Evolutionary conservation across 1,140 invertebrate species (phyloP).

Genomic region (Chironomus striatipennis): DNA sequence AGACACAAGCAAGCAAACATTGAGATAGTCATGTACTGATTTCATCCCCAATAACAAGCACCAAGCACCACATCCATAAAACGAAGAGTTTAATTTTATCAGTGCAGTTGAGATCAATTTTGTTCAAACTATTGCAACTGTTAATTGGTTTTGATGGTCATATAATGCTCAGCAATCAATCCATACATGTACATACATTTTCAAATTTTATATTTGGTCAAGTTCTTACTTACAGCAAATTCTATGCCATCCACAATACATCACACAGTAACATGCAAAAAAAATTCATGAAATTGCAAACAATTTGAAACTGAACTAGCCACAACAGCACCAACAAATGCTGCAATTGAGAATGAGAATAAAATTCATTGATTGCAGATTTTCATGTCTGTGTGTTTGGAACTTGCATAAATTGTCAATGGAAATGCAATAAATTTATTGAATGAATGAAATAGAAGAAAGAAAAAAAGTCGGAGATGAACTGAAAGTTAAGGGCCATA

Average conservation of each 20-base stretch:
- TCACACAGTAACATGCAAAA: neutral
- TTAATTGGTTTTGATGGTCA: constrained; percentile 22
- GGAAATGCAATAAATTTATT: too few relatives aligned
- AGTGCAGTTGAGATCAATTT: too few relatives aligned
- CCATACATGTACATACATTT: neutral
- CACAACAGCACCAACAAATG: neutral
- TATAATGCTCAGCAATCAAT: constrained; percentile 19
- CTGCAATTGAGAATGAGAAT: neutral
- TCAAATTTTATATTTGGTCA: neutral
- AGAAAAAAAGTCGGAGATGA: too few relatives aligned
- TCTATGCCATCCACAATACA: neutral
- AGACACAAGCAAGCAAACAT: neutral
- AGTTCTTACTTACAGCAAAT: too few relatives aligned
- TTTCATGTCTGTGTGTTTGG: too few relatives aligned
- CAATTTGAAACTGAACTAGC: neutral
- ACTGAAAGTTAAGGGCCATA: too few relatives aligned
- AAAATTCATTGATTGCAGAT: too few relatives aligned
- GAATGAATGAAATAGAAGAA: too few relatives aligned
- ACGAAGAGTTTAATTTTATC: too few relatives aligned
- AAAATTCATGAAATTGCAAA: neutral
- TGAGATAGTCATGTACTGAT: neutral
- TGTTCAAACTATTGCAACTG: neutral
- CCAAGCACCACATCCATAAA: too few relatives aligned
- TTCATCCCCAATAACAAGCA: too few relatives aligned
- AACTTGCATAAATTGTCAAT: too few relatives aligned